Conservation (phyloP, 2,797 vertebrate species). For the Melanogrammus aeglefinus region DNA sequence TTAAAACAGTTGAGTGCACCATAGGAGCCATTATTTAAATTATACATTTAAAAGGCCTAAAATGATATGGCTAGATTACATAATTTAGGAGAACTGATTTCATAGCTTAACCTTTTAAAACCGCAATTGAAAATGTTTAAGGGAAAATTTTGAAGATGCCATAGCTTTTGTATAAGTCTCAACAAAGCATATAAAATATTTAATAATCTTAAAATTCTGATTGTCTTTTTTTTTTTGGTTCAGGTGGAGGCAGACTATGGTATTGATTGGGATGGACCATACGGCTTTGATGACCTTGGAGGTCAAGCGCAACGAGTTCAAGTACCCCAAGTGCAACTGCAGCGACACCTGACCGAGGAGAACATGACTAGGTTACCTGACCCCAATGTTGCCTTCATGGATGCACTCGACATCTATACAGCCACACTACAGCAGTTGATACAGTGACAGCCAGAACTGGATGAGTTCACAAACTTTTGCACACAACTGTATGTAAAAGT, state of each 20-base stretch:
- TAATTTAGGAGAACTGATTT: not conserved
- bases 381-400: conserved; percentile 5
- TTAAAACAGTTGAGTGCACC: not conserved
- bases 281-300: conserved; percentile 1
- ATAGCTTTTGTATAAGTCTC: not conserved
- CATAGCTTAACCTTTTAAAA: not conserved
- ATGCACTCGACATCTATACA: conserved; percentile 5
- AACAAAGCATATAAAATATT: not conserved
- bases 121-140: not conserved
- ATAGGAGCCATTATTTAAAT: not conserved
- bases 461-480: not conserved
- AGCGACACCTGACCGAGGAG: not conserved
- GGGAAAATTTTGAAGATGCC: not conserved
- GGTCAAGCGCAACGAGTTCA: not conserved
- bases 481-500: not conserved
- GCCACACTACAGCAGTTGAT: conserved; percentile 2
- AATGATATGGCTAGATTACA: not conserved
- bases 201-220: not conserved
- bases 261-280: conserved; percentile 1
- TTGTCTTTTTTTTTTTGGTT: not conserved
- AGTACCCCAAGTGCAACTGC: conserved; percentile 2
- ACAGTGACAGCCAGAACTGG: not conserved
- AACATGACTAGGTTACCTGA: not conserved
- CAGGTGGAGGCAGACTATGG: conserved; percentile 5
- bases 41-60: not conserved